A percentile compares a stretch with the other conserved stretches of the same genome.
Conservation (phyloP, 2,888 invertebrate genomes). For the Hartigia nigra region DNA sequence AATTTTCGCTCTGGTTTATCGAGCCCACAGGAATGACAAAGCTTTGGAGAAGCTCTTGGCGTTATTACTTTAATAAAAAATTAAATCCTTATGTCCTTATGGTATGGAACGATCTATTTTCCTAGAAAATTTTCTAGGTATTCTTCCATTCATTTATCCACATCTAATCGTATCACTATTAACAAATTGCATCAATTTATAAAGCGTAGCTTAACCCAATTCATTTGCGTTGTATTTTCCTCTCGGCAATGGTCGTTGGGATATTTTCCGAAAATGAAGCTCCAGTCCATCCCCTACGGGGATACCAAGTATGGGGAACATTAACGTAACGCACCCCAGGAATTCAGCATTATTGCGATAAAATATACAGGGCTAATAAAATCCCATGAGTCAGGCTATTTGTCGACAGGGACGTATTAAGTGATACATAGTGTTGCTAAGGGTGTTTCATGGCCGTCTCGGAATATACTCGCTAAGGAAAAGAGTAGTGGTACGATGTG, state of each 20-base stretch:
- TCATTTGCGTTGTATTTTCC: conserved; percentile 29
- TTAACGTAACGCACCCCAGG: background rate
- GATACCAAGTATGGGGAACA: background rate
- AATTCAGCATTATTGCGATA: conserved; percentile 44
- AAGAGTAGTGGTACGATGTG: background rate
- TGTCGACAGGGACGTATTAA: conserved; percentile 44
- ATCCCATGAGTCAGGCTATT: conserved; percentile 55
- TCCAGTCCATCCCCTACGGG: too few relatives aligned
- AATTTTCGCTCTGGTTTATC: background rate
- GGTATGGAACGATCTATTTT: background rate
- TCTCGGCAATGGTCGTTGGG: conserved; percentile 31
- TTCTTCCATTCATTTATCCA: background rate
- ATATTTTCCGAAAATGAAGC: conserved; percentile 14
- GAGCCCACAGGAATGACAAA: background rate
- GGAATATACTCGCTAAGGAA: conserved; percentile 6
- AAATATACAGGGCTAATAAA: conserved; percentile 52
- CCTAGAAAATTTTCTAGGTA: background rate
- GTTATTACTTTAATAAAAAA: background rate
- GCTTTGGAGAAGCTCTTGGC: background rate
- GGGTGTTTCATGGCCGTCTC: conserved; percentile 25
- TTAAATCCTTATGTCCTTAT: background rate
- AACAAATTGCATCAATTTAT: conserved; percentile 32
- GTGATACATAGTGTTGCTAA: conserved; percentile 49
- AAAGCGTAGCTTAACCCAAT: conserved; percentile 23
- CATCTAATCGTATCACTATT: background rate